Evolutionary conservation across 2,113 vertebrate genomes (phyloP).

Genomic region (Parotia lawesii): DNA sequence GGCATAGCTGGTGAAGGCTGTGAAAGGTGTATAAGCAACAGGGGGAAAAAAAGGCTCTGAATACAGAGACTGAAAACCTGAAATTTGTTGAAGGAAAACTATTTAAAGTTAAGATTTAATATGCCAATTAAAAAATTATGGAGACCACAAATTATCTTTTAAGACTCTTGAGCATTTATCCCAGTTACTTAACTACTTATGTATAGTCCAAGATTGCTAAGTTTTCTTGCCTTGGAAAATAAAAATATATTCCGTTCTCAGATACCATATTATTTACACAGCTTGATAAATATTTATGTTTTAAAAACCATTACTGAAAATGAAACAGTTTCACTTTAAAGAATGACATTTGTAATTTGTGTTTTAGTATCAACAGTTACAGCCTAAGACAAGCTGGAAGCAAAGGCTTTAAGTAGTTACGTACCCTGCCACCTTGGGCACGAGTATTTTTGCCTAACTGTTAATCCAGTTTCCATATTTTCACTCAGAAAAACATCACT

Average conservation of each 20-base stretch:
- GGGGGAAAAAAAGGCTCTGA: not conserved
- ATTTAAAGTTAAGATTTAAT: not conserved
- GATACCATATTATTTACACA: not conserved
- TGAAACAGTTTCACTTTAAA: not conserved
- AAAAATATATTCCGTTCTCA: not conserved
- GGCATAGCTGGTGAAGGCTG: not conserved
- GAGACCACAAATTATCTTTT: not conserved
- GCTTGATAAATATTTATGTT: not conserved
- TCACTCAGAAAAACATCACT: not conserved
- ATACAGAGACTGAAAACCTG: not conserved
- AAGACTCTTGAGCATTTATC: not conserved
- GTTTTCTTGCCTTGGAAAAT: not conserved
- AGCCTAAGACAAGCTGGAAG: not conserved
- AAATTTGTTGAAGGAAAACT: not conserved
- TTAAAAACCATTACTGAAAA: not conserved
- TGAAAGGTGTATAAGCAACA: not conserved
- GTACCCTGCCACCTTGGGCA: not conserved
- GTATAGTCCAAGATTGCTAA: not conserved
- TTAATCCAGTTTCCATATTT: not conserved
- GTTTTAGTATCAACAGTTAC: not conserved
- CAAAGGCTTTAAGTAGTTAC: not conserved
- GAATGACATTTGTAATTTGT: not conserved
- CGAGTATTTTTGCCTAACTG: not conserved
- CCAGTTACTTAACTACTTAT: not conserved
- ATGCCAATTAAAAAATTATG: not conserved